Conservation (phyloP, 2,113 vertebrate genomes). For the Oncorhynchus mykiss region DNA sequence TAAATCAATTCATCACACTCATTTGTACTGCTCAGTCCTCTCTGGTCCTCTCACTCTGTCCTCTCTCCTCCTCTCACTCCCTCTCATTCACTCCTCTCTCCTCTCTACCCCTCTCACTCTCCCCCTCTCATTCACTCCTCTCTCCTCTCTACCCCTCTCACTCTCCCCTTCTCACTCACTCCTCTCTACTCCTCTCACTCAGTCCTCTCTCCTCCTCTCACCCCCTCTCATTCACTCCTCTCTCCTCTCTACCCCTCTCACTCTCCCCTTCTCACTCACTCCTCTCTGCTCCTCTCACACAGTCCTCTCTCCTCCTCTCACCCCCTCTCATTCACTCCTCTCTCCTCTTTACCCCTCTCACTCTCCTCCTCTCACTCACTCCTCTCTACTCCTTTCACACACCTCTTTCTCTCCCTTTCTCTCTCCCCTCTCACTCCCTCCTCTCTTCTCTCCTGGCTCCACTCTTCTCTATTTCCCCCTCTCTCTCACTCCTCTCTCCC, state of each 20-base stretch:
- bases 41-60: too few species aligned
- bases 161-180: background rate
- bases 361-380: background rate
- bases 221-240: background rate
- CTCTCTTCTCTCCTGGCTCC: background rate
- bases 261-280: background rate
- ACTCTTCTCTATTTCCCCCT: too few species aligned
- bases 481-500: background rate
- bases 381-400: background rate
- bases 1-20: slow-evolving; percentile 29
- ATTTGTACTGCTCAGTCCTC: background rate
- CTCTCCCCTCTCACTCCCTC: background rate
- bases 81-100: background rate
- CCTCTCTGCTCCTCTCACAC: background rate
- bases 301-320: background rate
- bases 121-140: background rate
- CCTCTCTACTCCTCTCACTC: background rate
- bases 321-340: background rate
- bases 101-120: background rate
- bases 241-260: background rate
- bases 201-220: background rate
- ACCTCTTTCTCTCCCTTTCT: background rate
- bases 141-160: background rate
- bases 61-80: background rate
- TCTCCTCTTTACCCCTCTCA: background rate